Evolutionary conservation across 2,888 invertebrate genomes (phyloP).

Genomic region (Pollenia amentaria): DNA sequence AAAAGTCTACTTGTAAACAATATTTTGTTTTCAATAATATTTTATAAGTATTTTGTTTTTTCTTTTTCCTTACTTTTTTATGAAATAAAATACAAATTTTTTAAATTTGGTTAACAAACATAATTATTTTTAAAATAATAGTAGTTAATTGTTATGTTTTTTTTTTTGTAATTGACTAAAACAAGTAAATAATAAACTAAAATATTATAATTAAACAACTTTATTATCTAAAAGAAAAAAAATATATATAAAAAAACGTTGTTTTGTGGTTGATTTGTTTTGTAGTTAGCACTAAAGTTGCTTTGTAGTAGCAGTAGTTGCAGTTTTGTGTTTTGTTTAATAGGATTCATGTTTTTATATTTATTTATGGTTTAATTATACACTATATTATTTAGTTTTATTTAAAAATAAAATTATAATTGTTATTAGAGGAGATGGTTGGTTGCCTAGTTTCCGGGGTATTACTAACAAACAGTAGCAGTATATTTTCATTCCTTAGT

Average conservation of each 20-base stretch:
- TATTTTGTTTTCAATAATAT: conserved; percentile 49
- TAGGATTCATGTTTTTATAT: conserved; percentile 68
- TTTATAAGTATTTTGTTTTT: conserved; percentile 51
- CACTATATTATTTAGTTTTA: conserved; percentile 33
- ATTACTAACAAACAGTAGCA: conserved; percentile 41
- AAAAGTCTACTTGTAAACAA: conserved; percentile 58
- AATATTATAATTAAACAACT: conserved; percentile 67
- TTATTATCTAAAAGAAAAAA: conserved; percentile 69
- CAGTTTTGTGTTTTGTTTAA: conserved; percentile 63
- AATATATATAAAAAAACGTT: conserved; percentile 40
- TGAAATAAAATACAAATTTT: conserved; percentile 68
- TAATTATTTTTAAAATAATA: conserved; percentile 69
- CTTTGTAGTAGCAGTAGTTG: conserved; percentile 62
- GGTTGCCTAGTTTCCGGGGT: conserved; percentile 53
- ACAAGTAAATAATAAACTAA: conserved; percentile 70
- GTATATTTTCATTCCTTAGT: conserved; percentile 12
- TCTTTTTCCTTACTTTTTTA: conserved; percentile 36
- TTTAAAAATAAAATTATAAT: conserved; percentile 48
- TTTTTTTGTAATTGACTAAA: conserved; percentile 65
- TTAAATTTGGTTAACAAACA: conserved; percentile 71
- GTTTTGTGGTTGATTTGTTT: conserved; percentile 41
- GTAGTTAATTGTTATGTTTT: conserved; percentile 35
- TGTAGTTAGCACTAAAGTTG: conserved; percentile 61
- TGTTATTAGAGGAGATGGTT: conserved; percentile 71
- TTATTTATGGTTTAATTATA: conserved; percentile 50